These are phyloP conservation scores for Zeuzera pyrina DNA, from an alignment of 2,888 invertebrate genomes.

Conservation along the genomic window DNA sequence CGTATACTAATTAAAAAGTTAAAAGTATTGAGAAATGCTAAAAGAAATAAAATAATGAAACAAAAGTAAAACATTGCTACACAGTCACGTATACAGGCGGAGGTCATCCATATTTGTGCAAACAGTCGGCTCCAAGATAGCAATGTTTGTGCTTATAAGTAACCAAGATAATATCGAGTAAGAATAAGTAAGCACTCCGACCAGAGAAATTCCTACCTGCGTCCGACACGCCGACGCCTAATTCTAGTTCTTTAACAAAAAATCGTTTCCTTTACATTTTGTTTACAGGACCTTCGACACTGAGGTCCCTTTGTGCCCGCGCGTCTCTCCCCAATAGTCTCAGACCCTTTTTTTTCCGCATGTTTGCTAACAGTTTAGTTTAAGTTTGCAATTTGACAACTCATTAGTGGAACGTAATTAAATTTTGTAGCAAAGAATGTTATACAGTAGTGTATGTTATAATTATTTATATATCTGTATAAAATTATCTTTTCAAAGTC, in stretches of 20 bases:
- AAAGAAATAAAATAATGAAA: no score
- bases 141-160: constrained; percentile 48
- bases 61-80: no score
- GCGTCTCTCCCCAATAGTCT: constrained; percentile 31
- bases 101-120: constrained; percentile 57
- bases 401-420: no score
- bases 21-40: no score
- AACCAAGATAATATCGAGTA: constrained; percentile 42
- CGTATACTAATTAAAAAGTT: no score
- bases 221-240: constrained; percentile 37
- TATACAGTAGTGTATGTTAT: no score
- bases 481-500: no score
- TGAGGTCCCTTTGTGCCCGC: constrained; percentile 45
- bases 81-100: constrained; percentile 43
- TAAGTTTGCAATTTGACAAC: constrained; percentile 23
- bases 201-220: constrained; percentile 44
- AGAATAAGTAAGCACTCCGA: constrained; percentile 6
- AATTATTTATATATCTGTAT: no score
- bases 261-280: constrained; percentile 61
- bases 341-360: constrained; percentile 58
- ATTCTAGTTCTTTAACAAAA: constrained; percentile 40
- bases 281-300: constrained; percentile 69
- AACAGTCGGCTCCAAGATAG: constrained; percentile 52
- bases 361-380: constrained; percentile 30
- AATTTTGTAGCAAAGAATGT: no score